These are phyloP conservation scores for Spheniscus mendiculus DNA, from an alignment of 2,113 vertebrate genomes.

Conservation along the genomic window DNA sequence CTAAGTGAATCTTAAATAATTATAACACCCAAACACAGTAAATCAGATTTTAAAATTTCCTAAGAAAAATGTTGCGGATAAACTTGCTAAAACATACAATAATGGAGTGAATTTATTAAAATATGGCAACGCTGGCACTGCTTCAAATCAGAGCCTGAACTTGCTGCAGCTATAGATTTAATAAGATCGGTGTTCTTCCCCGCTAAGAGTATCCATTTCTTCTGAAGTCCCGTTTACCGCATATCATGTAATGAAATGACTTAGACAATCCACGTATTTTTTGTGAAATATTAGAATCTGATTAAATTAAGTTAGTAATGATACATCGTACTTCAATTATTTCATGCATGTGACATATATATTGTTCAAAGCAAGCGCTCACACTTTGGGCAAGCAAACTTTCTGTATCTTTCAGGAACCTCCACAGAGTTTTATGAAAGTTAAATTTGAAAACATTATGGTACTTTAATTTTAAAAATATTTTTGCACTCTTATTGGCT, in stretches of 20 bases:
- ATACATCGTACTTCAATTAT: background rate
- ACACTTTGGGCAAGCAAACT: background rate
- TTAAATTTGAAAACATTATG: background rate
- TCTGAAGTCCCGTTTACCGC: background rate
- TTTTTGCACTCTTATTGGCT: background rate
- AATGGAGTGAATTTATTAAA: slow-evolving; percentile 1
- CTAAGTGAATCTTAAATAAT: slow-evolving; percentile 4
- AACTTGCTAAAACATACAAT: background rate
- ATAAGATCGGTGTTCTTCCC: background rate
- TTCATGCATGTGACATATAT: background rate
- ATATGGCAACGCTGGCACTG: background rate
- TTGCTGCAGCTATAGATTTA: background rate
- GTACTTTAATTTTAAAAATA: background rate
- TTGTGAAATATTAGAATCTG: background rate
- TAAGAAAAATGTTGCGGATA: background rate
- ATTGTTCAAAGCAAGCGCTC: background rate
- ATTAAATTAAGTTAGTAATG: background rate
- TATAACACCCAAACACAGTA: background rate
- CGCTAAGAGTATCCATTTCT: background rate
- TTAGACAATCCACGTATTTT: background rate
- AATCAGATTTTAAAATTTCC: background rate
- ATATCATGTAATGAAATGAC: background rate
- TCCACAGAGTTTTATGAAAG: background rate
- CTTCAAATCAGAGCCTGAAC: background rate
- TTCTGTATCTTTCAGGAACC: background rate